Evolutionary conservation across 2,888 invertebrate genomes (phyloP), one percentile per base, ranked within the genome.

Genomic region (Drosophila pseudotalamancana): DNA sequence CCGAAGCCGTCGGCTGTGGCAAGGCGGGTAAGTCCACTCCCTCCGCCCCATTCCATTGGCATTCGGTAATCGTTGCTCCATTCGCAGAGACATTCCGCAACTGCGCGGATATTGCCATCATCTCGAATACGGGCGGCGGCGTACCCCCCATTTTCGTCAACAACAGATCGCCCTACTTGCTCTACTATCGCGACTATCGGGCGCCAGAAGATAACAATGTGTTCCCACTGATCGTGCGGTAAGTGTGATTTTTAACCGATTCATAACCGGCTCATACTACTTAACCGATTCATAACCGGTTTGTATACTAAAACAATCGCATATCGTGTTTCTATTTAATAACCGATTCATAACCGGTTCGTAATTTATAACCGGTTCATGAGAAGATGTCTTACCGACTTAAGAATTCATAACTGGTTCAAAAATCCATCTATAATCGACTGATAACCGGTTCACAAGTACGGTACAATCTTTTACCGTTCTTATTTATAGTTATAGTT

Each of bases 1-100:
- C 96, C 0, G 96, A 97, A 88, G 96, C 95, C 0, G 95, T 96
- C 1, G 97, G 97, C 1, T 97, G 97, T 88, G 97, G 97, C n/a
- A 93, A 94, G 70, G 96, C 97, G 6, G 91, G 91, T 91, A 56
- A 67, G 78, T 32, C 2, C 19, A 3, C 2, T 16, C 6, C n/a
- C 5, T 8, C 1, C 12, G 9, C 6, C 8, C 6, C 1, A n/a
- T 21, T 3, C 12, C 19, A n/a, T n/a, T n/a, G n/a, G n/a, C n/a
- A n/a, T n/a, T n/a, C n/a, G n/a, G n/a, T n/a, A n/a, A n/a, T n/a
- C n/a, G 8, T 34, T 6, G 16, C 12, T 2, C 12, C 43, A 18
- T 40, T 55, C 59, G 4, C 55, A 91, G 97, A 98, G 92, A 97
- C 97, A 0, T 98, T 98, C 92, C 93, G 96, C 63, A 97, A 97